A percentile compares a stretch with the other conserved stretches of the same genome.
phyloP scores from a whole-genome alignment of 2,888 invertebrate species.

The Nezara viridula region DNA sequence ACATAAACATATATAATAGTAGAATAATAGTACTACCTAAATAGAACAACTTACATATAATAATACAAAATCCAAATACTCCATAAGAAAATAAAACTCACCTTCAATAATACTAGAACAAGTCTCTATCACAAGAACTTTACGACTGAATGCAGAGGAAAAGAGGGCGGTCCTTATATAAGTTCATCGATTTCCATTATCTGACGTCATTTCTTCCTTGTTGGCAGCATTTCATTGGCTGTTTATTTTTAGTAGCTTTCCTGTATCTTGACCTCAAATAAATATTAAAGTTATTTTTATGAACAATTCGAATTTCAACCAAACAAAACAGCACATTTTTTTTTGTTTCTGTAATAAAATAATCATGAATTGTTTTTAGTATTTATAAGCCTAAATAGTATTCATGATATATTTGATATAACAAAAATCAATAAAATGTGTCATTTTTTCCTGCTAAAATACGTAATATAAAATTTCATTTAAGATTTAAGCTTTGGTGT shows the following conservation, averaged over 20 bases:
- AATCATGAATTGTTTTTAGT: not conserved
- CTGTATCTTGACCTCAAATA: conserved; percentile 38
- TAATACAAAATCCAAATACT: too few relatives aligned
- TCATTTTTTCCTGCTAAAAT: not conserved
- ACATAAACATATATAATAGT: too few relatives aligned
- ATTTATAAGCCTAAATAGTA: not conserved
- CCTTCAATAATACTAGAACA: not conserved
- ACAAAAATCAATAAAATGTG: not conserved
- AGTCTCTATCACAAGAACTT: not conserved
- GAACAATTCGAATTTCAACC: not conserved
- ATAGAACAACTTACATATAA: too few relatives aligned
- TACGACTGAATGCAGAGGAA: not conserved
- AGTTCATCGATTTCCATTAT: not conserved
- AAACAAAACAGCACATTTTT: not conserved
- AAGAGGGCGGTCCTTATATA: conserved; percentile 37
- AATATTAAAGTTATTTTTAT: conserved; percentile 23
- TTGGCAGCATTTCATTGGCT: conserved; percentile 58
- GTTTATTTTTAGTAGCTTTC: conserved; percentile 49
- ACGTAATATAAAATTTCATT: not conserved
- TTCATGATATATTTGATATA: not conserved
- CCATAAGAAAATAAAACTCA: too few relatives aligned
- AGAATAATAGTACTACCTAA: too few relatives aligned
- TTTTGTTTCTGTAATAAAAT: not conserved
- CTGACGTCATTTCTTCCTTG: conserved; percentile 59
- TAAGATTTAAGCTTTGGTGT: not conserved